Evolutionary conservation across 1,140 invertebrate genomes (phyloP), one percentile per base, ranked within the genome.

Genomic region (Diabrotica virgifera): DNA sequence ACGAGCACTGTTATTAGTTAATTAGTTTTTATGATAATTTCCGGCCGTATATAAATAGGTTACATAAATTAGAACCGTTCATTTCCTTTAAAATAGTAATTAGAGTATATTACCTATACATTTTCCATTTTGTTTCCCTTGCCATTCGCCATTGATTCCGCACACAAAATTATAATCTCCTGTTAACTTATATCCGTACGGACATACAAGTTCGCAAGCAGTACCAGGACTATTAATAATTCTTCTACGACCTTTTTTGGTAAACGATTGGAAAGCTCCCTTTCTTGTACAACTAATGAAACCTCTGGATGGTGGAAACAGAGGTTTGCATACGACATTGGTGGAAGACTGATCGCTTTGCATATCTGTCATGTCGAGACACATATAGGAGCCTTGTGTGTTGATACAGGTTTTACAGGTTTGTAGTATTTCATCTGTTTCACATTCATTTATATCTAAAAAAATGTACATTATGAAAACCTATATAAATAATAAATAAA

Each of bases 391-490:
- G 14, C 72, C 72, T 9, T 63, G 8, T 6, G 68, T 70, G 55
- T 73, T 71, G 38, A 67, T 40, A 59, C 70, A 71, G 36, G 61
- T 9, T 60, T n/a, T 12, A n/a, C 70, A 71, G n/a, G 35, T 12
- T 52, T 52, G 46, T 56, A 59, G 56, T 3, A 66, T 67, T 4
- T 64, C 37, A 36, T 63, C 46, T 14, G 59, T 58, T 59, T 68
- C 55, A 53, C 71, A 73, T 51, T 73, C 71, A 37, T 73, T 63
- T 40, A 73, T 65, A 65, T 73, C 71, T 71, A 46, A 46, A 71
- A 70, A 62, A 56, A 36, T 50, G 4, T 24, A 24, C 24, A 35
- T 24, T 62, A 53, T 53, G 40, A 8, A 0, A 35, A 62, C 50
- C 36, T n/a, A n/a, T n/a, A n/a, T n/a, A n/a, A n/a, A n/a, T n/a